Conservation (phyloP, 2,113 vertebrate species). For the Ochotona curzoniae region DNA sequence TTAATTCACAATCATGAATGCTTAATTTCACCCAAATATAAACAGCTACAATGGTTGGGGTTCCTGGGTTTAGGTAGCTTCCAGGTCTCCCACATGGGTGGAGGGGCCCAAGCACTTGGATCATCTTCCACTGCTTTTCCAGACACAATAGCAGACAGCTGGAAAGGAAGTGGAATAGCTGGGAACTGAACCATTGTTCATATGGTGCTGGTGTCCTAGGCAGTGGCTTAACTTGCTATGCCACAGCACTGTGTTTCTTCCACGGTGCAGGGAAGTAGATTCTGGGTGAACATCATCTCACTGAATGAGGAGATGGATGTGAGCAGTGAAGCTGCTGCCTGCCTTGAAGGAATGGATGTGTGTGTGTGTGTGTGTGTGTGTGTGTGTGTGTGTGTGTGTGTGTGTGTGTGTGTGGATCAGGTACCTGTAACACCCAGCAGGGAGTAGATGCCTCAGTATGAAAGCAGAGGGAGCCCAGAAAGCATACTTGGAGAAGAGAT, state of each 20-base stretch:
- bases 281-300: not conserved
- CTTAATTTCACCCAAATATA: slow-evolving; percentile 48
- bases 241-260: not conserved
- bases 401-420: not conserved
- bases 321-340: not conserved
- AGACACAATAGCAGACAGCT: too few relatives aligned
- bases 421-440: not conserved
- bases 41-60: too few relatives aligned
- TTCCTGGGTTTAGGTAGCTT: too few relatives aligned
- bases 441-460: not conserved
- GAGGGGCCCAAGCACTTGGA: too few relatives aligned
- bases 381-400: not conserved
- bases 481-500: not conserved
- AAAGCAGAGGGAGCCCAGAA: not conserved
- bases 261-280: not conserved
- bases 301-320: not conserved
- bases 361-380: not conserved
- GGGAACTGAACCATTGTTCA: too few relatives aligned
- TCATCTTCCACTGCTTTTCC: too few relatives aligned
- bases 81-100: too few relatives aligned
- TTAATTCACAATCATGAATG: not conserved
- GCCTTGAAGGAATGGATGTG: not conserved
- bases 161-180: too few relatives aligned
- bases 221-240: too few relatives aligned
- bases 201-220: too few relatives aligned